These are phyloP conservation scores for Tarsius wallacei DNA, from an alignment of 2,797 vertebrate genomes.

Conservation along the genomic window DNA sequence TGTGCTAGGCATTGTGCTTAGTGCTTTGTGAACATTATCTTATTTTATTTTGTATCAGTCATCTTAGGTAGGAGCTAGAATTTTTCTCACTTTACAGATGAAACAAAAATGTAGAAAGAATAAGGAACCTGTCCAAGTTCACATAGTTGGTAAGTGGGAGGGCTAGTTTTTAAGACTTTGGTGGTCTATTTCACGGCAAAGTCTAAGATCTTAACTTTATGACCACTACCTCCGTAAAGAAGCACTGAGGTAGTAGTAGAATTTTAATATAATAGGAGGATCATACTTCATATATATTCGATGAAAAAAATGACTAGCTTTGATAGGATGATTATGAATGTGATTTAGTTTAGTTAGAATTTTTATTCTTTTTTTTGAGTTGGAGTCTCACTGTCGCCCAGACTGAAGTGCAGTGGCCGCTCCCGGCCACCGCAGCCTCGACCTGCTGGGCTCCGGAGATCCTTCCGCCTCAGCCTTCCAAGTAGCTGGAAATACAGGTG, in stretches of 20 bases:
- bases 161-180: constrained; percentile 9
- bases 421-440: neutral
- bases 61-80: constrained; percentile 46
- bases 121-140: constrained; percentile 10
- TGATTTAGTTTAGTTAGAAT: constrained; percentile 28
- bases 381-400: neutral
- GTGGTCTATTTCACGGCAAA: constrained; percentile 13
- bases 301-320: neutral
- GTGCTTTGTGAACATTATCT: neutral
- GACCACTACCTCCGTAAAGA: neutral
- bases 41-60: neutral
- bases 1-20: neutral
- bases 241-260: neutral
- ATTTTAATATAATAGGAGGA: neutral
- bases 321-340: constrained; percentile 28
- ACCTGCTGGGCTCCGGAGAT: neutral
- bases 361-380: constrained; percentile 54
- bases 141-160: neutral
- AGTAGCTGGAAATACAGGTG: neutral
- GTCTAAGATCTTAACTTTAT: constrained; percentile 43
- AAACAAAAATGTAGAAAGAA: neutral
- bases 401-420: neutral
- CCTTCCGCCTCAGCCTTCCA: neutral
- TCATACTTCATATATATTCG: neutral
- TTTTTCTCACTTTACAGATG: constrained; percentile 55